These are phyloP conservation scores for Petrocephalus zakoni DNA, from an alignment of 2,113 vertebrate species.

Conservation along the genomic window DNA sequence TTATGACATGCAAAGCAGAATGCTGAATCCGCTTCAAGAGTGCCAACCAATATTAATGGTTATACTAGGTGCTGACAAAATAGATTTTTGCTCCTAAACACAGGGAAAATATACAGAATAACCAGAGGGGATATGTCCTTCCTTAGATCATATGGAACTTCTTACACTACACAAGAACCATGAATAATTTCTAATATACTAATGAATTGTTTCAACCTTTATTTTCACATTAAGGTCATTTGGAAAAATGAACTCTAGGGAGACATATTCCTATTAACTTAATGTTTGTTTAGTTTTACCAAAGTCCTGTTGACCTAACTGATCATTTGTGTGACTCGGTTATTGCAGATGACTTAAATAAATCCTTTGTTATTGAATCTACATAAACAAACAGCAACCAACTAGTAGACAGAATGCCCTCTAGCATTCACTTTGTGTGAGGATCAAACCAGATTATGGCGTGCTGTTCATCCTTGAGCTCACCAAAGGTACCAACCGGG, in stretches of 20 bases:
- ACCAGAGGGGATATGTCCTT: neutral
- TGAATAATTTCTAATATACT: neutral
- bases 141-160: neutral
- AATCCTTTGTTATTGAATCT: neutral
- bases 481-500: neutral
- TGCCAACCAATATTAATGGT: neutral
- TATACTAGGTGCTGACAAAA: neutral
- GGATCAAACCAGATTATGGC: neutral
- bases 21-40: neutral
- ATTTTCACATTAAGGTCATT: neutral
- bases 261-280: neutral
- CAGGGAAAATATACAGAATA: neutral
- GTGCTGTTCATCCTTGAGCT: neutral
- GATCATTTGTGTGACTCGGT: neutral
- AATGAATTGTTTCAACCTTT: neutral
- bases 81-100: conserved; percentile 4
- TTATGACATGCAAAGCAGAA: conserved; percentile 4
- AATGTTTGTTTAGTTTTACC: neutral
- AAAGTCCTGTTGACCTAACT: neutral
- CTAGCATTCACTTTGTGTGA: neutral
- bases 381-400: neutral
- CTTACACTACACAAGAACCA: neutral
- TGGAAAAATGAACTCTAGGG: neutral
- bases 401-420: neutral
- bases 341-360: neutral